A percentile compares a stretch with the other conserved stretches of the same genome.
Evolutionary conservation across 1,140 invertebrate species (phyloP).

Genomic region (Popillia japonica): DNA sequence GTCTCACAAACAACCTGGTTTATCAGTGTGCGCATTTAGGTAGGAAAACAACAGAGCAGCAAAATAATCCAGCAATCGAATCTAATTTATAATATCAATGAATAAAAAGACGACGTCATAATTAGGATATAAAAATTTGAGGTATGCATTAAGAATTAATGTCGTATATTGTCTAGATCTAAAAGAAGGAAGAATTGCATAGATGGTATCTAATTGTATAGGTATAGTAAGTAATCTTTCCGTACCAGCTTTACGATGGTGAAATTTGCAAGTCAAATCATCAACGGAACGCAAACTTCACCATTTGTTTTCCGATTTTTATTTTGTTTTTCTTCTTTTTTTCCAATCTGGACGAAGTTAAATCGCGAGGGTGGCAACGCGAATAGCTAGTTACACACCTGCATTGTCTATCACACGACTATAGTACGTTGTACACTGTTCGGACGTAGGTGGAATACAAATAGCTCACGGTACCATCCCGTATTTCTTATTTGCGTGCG

Average conservation of each 20-base stretch:
- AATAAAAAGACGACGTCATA: no score
- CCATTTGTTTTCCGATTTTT: slow-evolving; percentile 4
- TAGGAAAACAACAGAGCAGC: no score
- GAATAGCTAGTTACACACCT: slow-evolving; percentile 37
- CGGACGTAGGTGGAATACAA: slow-evolving; percentile 42
- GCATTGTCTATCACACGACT: slow-evolving; percentile 39
- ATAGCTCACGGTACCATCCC: slow-evolving; percentile 42
- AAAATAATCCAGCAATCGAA: no score
- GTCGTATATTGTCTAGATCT: no score
- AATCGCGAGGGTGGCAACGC: slow-evolving; percentile 23
- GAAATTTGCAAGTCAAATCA: slow-evolving; percentile 30
- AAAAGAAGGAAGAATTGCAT: no score
- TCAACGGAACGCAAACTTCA: slow-evolving; percentile 14
- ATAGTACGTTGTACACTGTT: slow-evolving; percentile 8
- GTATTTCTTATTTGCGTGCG: slow-evolving; percentile 43
- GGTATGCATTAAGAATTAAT: no score
- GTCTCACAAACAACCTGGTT: no score
- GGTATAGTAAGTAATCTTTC: no score
- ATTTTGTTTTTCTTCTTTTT: neutral
- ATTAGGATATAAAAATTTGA: no score
- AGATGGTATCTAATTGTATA: no score
- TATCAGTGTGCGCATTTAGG: no score
- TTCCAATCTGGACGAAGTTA: neutral
- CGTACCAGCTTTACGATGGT: neutral
- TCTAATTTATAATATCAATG: no score